Percentiles rank a stretch among this genome's conserved stretches.
phyloP scores from a whole-genome alignment of 2,113 vertebrate genomes.

The Fukomys damarensis region DNA sequence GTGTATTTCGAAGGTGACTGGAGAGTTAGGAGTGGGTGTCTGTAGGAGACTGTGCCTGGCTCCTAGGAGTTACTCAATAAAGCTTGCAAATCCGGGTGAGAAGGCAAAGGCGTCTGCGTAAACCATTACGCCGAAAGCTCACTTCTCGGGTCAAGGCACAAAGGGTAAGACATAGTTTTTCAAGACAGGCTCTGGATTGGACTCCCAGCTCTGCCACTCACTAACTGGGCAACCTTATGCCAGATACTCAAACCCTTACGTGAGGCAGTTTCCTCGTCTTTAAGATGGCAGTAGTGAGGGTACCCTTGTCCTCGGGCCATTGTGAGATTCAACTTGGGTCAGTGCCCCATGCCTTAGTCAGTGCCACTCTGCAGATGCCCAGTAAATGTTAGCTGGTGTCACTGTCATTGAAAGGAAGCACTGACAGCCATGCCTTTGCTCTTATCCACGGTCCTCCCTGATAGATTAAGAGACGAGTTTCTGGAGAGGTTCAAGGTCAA shows the following conservation, averaged over 20 bases:
- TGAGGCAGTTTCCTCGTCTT: background rate
- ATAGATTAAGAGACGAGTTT: background rate
- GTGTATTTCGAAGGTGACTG: background rate
- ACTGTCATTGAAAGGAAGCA: too few relatives aligned
- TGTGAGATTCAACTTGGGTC: background rate
- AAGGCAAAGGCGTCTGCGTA: background rate
- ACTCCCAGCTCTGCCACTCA: background rate
- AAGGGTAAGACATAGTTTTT: background rate
- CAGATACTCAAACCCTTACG: background rate
- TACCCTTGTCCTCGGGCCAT: background rate
- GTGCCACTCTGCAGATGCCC: background rate
- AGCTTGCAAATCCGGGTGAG: background rate
- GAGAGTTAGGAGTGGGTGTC: background rate
- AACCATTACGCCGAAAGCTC: background rate
- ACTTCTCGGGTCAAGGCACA: background rate
- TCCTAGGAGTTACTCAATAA: background rate
- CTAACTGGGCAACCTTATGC: background rate
- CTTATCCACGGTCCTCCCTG: background rate
- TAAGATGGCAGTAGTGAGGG: background rate
- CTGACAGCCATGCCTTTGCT: background rate
- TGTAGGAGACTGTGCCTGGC: background rate
- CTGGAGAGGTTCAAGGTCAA: constrained; percentile 74
- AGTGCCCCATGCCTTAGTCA: background rate
- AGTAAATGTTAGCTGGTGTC: background rate
- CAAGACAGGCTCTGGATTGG: background rate